A percentile compares a stretch with the other conserved stretches of the same genome.
Conservation (phyloP, 2,888 invertebrate species). For the Sabatieria punctata region DNA sequence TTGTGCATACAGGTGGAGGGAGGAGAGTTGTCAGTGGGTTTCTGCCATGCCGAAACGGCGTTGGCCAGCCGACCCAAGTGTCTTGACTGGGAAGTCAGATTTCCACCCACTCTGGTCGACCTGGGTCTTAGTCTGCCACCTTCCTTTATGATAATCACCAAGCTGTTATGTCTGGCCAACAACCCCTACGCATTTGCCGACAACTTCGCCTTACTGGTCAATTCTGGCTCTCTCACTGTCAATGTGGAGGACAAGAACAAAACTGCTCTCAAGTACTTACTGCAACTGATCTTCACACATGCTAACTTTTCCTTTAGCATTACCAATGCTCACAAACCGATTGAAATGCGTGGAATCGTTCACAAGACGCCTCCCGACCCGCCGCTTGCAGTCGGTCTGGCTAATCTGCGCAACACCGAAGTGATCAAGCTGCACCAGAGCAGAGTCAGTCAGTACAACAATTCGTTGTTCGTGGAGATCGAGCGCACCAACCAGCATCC, state of each 20-base stretch:
- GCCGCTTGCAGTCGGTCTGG: background rate
- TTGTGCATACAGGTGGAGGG: background rate
- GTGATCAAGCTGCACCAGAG: background rate
- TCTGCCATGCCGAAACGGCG: background rate
- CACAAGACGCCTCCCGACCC: background rate
- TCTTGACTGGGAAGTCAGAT: background rate
- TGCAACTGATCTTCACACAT: too few relatives aligned
- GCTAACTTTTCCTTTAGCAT: background rate
- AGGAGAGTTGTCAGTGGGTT: background rate
- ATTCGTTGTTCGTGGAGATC: background rate
- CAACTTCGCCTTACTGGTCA: slow-evolving; percentile 15
- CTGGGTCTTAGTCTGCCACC: background rate
- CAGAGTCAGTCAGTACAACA: background rate
- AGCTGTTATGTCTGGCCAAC: background rate
- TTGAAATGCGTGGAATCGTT: background rate
- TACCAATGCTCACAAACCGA: background rate
- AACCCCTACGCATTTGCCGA: slow-evolving; percentile 18
- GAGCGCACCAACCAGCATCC: too few relatives aligned
- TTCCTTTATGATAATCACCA: background rate
- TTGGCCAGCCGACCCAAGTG: background rate
- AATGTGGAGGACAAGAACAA: slow-evolving; percentile 10
- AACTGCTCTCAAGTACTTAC: background rate
- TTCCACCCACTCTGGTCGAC: background rate
- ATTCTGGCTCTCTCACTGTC: slow-evolving; percentile 16
- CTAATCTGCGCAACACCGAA: background rate